Evolutionary conservation across 2,888 invertebrate species (phyloP).

Genomic region (Acanthoscelides obtectus): DNA sequence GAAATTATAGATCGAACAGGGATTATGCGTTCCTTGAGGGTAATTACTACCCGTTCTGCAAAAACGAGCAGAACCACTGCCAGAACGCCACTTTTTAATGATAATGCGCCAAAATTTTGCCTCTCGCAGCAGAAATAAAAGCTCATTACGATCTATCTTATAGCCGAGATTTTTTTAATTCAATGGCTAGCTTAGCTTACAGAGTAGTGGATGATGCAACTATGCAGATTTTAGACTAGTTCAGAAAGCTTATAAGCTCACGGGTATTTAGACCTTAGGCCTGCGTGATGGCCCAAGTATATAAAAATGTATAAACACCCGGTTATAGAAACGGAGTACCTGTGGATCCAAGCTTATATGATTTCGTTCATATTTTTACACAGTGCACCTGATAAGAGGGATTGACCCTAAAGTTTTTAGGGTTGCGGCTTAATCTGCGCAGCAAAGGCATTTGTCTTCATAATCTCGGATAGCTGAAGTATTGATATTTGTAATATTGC

Average conservation of each 20-base stretch:
- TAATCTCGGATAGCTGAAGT: too few species aligned
- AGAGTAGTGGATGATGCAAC: background rate
- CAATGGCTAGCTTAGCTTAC: background rate
- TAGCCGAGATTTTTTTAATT: background rate
- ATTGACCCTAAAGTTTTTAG: too few species aligned
- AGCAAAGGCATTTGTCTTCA: too few species aligned
- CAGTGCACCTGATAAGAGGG: too few species aligned
- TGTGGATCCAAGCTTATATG: too few species aligned
- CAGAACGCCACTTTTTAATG: background rate
- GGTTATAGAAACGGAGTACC: too few species aligned
- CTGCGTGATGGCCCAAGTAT: too few species aligned
- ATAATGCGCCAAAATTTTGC: background rate
- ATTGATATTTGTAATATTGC: too few species aligned
- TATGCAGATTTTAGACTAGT: background rate
- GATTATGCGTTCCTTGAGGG: background rate
- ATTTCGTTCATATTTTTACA: too few species aligned
- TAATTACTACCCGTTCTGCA: background rate
- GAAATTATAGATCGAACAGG: background rate
- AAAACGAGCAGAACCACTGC: background rate
- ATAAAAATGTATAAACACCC: too few species aligned
- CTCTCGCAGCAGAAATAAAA: background rate
- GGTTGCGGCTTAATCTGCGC: too few species aligned
- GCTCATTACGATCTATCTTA: background rate
- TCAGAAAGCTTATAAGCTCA: background rate
- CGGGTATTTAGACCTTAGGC: background rate